Evolutionary conservation across 2,113 vertebrate genomes (phyloP).

Genomic region (Sturnus vulgaris): DNA sequence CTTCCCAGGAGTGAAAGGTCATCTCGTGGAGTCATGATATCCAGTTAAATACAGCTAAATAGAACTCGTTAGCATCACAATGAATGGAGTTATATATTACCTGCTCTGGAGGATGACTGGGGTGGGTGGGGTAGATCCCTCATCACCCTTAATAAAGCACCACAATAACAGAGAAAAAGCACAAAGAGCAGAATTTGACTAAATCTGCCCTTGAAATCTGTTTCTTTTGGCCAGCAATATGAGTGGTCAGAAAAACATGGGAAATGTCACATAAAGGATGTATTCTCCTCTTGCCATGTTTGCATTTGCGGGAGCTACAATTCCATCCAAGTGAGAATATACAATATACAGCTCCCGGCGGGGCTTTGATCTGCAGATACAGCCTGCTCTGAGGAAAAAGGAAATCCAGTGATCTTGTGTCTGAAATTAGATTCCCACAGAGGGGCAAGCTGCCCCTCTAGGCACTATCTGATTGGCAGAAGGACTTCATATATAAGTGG

Average conservation of each 20-base stretch:
- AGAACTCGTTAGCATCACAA: slow-evolving; percentile 82
- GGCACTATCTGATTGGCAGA: slow-evolving; percentile 61
- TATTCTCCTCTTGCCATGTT: slow-evolving; percentile 65
- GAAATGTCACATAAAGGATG: slow-evolving; percentile 53
- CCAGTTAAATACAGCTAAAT: slow-evolving; percentile 83
- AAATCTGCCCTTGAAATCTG: slow-evolving; percentile 53
- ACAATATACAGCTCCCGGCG: slow-evolving; percentile 61
- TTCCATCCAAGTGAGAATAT: slow-evolving; percentile 67
- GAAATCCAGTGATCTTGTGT: slow-evolving; percentile 69
- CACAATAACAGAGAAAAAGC: slow-evolving; percentile 11
- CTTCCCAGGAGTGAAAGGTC: slow-evolving; percentile 82
- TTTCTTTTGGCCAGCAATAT: slow-evolving; percentile 64
- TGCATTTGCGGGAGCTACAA: slow-evolving; percentile 49
- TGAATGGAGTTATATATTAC: slow-evolving; percentile 78
- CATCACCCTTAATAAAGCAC: slow-evolving; percentile 52
- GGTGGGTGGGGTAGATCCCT: slow-evolving; percentile 43
- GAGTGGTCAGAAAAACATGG: slow-evolving; percentile 54
- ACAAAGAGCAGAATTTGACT: slow-evolving; percentile 62
- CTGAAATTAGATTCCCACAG: slow-evolving; percentile 54
- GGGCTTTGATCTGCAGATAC: slow-evolving; percentile 78
- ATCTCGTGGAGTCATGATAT: slow-evolving; percentile 73
- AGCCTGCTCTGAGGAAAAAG: slow-evolving; percentile 57
- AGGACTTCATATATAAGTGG: not conserved
- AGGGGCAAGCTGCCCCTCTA: not conserved
- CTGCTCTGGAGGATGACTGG: slow-evolving; percentile 68